Evolutionary conservation across 2,888 invertebrate species (phyloP).

Genomic region (Trachelus tabidus): DNA sequence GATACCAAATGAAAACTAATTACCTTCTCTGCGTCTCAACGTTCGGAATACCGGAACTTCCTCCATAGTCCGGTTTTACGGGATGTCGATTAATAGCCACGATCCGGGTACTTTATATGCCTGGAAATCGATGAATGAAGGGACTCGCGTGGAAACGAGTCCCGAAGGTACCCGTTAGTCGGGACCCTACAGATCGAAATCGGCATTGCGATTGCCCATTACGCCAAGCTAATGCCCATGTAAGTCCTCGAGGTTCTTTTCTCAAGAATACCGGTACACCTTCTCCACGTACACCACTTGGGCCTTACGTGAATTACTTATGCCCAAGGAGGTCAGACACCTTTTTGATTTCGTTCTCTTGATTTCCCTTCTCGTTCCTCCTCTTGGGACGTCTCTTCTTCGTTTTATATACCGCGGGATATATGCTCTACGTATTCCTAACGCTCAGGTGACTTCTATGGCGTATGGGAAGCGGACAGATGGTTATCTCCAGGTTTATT

Average conservation of each 20-base stretch:
- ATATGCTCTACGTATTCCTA: not conserved
- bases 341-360: not conserved
- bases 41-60: not conserved
- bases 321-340: not conserved
- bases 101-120: not conserved
- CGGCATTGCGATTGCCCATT: not conserved
- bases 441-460: not conserved
- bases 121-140: not conserved
- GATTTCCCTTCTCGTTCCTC: not conserved
- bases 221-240: not conserved
- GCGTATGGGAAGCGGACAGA: conserved; percentile 22
- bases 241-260: not conserved
- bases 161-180: not conserved
- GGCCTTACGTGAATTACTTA: not conserved
- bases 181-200: not conserved
- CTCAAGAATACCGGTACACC: not conserved
- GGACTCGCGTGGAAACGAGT: not conserved
- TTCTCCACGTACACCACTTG: not conserved
- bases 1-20: conserved; percentile 41
- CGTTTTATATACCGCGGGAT: not conserved
- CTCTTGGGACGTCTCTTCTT: not conserved
- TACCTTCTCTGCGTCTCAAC: conserved; percentile 18
- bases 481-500: conserved; percentile 46
- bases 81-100: not conserved
- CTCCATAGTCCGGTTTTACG: not conserved